Evolutionary conservation across 2,797 vertebrate genomes (phyloP).

Genomic region (Poecilia gillii): DNA sequence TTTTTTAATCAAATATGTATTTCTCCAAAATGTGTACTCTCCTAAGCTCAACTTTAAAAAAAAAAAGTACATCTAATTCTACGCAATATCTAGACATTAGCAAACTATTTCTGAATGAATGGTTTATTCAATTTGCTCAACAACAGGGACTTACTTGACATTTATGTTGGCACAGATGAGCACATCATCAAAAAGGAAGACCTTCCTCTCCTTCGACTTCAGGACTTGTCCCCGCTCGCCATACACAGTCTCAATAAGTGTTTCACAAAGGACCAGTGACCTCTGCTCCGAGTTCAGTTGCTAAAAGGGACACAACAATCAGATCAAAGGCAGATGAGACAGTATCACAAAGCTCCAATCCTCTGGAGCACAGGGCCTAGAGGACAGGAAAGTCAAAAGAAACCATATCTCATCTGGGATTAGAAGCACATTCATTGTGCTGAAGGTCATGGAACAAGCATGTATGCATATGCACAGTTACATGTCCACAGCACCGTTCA

Average conservation of each 20-base stretch:
- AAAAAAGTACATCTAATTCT: slow-evolving; percentile 23
- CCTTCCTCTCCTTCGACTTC: slow-evolving; percentile 95
- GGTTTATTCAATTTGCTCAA: slow-evolving; percentile 18
- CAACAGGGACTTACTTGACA: slow-evolving; percentile 87
- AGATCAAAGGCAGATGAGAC: slow-evolving; percentile 60
- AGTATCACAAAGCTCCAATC: slow-evolving; percentile 55
- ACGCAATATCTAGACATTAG: slow-evolving; percentile 23
- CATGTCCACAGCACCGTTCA: slow-evolving; percentile 7
- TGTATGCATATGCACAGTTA: slow-evolving; percentile 1
- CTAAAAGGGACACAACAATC: slow-evolving; percentile 78
- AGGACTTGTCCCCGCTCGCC: slow-evolving; percentile 93
- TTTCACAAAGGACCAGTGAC: slow-evolving; percentile 93
- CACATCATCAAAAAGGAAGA: slow-evolving; percentile 93
- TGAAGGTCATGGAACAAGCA: slow-evolving; percentile 55
- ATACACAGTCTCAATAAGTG: slow-evolving; percentile 92
- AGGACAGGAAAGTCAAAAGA: slow-evolving; percentile 54
- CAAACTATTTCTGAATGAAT: slow-evolving; percentile 31
- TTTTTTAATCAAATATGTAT: slow-evolving; percentile 48
- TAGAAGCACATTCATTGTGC: slow-evolving; percentile 44
- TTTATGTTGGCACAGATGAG: slow-evolving; percentile 96
- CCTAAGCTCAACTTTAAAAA: slow-evolving; percentile 20
- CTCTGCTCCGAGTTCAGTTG: slow-evolving; percentile 90
- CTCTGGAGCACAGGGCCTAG: slow-evolving; percentile 53
- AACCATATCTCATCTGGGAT: slow-evolving; percentile 61
- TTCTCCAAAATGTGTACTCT: slow-evolving; percentile 37